Evolutionary conservation across 2,797 vertebrate genomes (phyloP).

Genomic region (Poecilia picta): DNA sequence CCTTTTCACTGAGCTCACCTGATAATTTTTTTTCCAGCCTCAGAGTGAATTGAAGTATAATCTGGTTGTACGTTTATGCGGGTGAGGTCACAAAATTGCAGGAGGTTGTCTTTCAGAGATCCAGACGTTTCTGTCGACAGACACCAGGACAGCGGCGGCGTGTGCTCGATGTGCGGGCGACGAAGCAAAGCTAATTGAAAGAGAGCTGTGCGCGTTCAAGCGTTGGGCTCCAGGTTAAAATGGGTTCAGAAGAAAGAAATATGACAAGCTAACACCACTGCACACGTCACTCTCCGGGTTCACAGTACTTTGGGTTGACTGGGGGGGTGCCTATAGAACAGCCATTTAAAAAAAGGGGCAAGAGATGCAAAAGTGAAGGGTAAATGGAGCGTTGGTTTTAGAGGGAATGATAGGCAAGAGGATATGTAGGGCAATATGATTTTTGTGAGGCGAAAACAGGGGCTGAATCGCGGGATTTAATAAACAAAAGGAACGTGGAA

Average conservation of each 20-base stretch:
- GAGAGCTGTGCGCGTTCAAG: not conserved
- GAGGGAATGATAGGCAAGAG: conserved; percentile 1
- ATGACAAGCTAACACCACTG: not conserved
- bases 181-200: conserved; percentile 42
- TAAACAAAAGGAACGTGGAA: too few species aligned
- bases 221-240: not conserved
- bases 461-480: too few species aligned
- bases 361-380: not conserved
- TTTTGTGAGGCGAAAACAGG: too few species aligned
- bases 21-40: not conserved
- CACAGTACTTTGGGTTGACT: conserved; percentile 28
- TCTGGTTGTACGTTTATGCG: not conserved
- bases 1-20: not conserved
- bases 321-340: conserved; percentile 29
- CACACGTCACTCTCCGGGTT: conserved; percentile 22
- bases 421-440: not conserved
- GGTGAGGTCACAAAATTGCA: conserved; percentile 4
- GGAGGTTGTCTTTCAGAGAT: not conserved
- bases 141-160: conserved; percentile 26
- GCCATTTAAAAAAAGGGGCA: not conserved
- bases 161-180: conserved; percentile 26
- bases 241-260: conserved; percentile 10
- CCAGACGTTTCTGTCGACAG: conserved; percentile 8
- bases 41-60: not conserved
- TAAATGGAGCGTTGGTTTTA: conserved; percentile 1